These are phyloP conservation scores for Ruditapes philippinarum DNA, from an alignment of 1,140 invertebrate genomes.

Conservation along the genomic window DNA sequence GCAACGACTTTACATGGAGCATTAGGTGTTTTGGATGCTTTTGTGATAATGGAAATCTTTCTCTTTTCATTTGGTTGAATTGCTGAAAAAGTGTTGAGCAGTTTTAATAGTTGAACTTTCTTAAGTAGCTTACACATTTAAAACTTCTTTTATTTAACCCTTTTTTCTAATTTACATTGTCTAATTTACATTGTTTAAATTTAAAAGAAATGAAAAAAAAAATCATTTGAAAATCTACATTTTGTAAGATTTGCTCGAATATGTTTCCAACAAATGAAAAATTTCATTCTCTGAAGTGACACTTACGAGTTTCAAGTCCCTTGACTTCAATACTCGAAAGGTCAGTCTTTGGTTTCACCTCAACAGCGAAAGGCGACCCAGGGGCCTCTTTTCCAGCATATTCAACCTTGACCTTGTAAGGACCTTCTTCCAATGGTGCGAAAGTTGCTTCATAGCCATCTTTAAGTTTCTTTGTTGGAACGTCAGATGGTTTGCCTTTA, in stretches of 20 bases:
- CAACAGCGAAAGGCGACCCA: slow-evolving; percentile 93
- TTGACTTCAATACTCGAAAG: slow-evolving; percentile 95
- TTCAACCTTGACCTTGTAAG: slow-evolving; percentile 95
- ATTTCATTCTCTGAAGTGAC: too few relatives aligned
- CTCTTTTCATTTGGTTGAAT: slow-evolving; percentile 51
- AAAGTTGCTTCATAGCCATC: slow-evolving; percentile 97
- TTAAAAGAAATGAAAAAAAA: too few relatives aligned
- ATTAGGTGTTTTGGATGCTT: slow-evolving; percentile 87
- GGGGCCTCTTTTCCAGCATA: slow-evolving; percentile 78
- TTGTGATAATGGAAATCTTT: slow-evolving; percentile 89
- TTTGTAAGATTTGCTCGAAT: too few relatives aligned
- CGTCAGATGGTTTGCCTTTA: slow-evolving; percentile 88
- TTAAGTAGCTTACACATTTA: too few relatives aligned
- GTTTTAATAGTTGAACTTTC: too few relatives aligned
- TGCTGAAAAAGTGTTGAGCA: slow-evolving; percentile 16
- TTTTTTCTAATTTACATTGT: too few relatives aligned
- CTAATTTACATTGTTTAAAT: too few relatives aligned
- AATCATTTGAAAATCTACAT: too few relatives aligned
- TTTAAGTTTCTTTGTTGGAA: slow-evolving; percentile 91
- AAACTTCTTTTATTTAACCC: too few relatives aligned
- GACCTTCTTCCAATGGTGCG: slow-evolving; percentile 98
- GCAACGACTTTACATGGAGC: slow-evolving; percentile 74
- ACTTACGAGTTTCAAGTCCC: slow-evolving; percentile 95
- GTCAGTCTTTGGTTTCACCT: slow-evolving; percentile 93
- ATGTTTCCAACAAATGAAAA: too few relatives aligned